Evolutionary conservation across 2,113 vertebrate genomes (phyloP).

Genomic region (Perca schrenkii): DNA sequence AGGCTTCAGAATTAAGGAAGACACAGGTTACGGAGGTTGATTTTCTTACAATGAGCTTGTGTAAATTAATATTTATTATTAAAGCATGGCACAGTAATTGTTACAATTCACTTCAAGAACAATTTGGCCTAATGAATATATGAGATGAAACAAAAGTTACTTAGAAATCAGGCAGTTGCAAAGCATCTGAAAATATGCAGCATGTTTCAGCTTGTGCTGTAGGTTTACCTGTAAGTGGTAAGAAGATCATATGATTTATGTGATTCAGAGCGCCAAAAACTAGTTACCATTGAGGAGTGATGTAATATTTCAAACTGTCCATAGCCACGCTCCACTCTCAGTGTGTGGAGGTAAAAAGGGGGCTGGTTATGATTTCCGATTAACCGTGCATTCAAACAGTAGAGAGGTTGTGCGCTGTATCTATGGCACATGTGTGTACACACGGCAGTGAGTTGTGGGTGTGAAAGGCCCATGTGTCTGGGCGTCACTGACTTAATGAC

Average conservation of each 20-base stretch:
- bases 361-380: slow-evolving; percentile 41
- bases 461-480: slow-evolving; percentile 82
- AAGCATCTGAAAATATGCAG: background rate
- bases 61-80: background rate
- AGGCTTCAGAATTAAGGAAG: background rate
- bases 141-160: background rate
- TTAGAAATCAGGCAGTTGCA: background rate
- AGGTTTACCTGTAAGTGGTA: background rate
- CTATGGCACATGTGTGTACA: slow-evolving; percentile 78
- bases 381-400: slow-evolving; percentile 72
- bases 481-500: slow-evolving; percentile 78
- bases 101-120: background rate
- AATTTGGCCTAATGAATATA: background rate
- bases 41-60: slow-evolving; percentile 3
- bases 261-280: background rate
- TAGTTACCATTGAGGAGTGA: slow-evolving; percentile 58
- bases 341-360: slow-evolving; percentile 36
- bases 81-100: background rate
- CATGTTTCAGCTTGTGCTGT: background rate
- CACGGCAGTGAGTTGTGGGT: slow-evolving; percentile 50
- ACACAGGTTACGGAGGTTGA: background rate
- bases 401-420: slow-evolving; percentile 74
- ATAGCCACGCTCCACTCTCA: slow-evolving; percentile 35
- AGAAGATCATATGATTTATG: slow-evolving; percentile 2
- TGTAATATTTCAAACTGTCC: slow-evolving; percentile 61